These are phyloP conservation scores for Bufo bufo DNA, from an alignment of 2,113 vertebrate species.

Conservation along the genomic window DNA sequence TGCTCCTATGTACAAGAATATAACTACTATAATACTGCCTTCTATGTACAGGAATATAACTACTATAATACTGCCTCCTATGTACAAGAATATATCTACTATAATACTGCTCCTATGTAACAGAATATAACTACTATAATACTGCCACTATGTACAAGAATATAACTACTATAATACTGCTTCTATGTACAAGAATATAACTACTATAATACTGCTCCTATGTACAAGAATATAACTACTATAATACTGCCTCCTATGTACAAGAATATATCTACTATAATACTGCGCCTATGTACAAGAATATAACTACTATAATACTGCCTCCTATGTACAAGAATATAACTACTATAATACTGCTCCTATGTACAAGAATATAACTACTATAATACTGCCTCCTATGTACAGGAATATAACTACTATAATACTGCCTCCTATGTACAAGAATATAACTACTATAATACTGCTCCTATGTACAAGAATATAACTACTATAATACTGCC, in stretches of 20 bases:
- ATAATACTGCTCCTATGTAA: too few relatives aligned
- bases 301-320: not conserved
- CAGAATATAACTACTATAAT: too few relatives aligned
- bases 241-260: not conserved
- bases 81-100: too few relatives aligned
- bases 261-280: too few relatives aligned
- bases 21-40: not conserved
- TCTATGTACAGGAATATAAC: not conserved
- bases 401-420: not conserved
- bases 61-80: not conserved
- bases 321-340: too few relatives aligned
- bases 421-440: not conserved
- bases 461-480: not conserved
- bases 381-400: too few relatives aligned
- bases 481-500: too few relatives aligned
- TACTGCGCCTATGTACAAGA: not conserved
- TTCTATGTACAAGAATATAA: too few relatives aligned
- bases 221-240: not conserved
- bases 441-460: conserved; percentile 2
- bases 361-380: not conserved
- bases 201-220: too few relatives aligned
- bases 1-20: not conserved
- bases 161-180: not conserved
- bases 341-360: too few relatives aligned
- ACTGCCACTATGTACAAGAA: not conserved